phyloP scores from a whole-genome alignment of 2,797 vertebrate species.

The Glyptemys insculpta region DNA sequence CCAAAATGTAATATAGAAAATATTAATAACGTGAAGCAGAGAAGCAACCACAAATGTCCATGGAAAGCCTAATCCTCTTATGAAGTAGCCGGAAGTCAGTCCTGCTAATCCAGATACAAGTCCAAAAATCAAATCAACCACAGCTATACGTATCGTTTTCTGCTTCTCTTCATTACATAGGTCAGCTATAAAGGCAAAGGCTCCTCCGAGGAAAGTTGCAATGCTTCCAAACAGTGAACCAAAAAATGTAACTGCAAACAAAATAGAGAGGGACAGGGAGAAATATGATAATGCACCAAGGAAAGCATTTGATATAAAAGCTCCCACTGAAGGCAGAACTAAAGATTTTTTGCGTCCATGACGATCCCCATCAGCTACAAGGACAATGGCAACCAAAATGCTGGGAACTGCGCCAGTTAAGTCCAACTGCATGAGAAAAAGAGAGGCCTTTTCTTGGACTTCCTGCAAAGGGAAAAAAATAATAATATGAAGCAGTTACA shows the following conservation, averaged over 20 bases:
- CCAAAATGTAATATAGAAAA: slow-evolving; percentile 88
- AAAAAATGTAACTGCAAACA: slow-evolving; percentile 85
- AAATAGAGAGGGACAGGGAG: slow-evolving; percentile 86
- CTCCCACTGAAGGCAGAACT: slow-evolving; percentile 87
- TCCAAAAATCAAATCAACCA: slow-evolving; percentile 92
- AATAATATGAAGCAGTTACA: background rate
- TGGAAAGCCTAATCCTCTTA: slow-evolving; percentile 88
- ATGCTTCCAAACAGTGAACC: slow-evolving; percentile 89
- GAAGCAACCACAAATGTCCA: slow-evolving; percentile 89
- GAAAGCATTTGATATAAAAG: slow-evolving; percentile 80
- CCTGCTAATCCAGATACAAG: slow-evolving; percentile 88
- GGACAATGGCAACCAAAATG: slow-evolving; percentile 88
- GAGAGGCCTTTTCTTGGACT: slow-evolving; percentile 90
- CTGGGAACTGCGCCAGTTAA: slow-evolving; percentile 88
- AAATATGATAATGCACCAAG: slow-evolving; percentile 87
- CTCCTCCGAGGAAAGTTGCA: slow-evolving; percentile 91
- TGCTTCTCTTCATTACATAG: slow-evolving; percentile 85
- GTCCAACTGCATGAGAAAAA: slow-evolving; percentile 89
- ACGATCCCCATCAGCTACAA: slow-evolving; percentile 92
- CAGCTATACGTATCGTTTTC: slow-evolving; percentile 92
- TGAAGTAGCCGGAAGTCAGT: slow-evolving; percentile 91
- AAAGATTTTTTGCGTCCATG: slow-evolving; percentile 92
- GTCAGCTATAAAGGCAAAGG: slow-evolving; percentile 93
- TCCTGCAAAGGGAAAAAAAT: slow-evolving; percentile 84
- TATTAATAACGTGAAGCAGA: slow-evolving; percentile 80